Evolutionary conservation across 2,888 invertebrate genomes (phyloP).

Genomic region (Cantharis nigra): DNA sequence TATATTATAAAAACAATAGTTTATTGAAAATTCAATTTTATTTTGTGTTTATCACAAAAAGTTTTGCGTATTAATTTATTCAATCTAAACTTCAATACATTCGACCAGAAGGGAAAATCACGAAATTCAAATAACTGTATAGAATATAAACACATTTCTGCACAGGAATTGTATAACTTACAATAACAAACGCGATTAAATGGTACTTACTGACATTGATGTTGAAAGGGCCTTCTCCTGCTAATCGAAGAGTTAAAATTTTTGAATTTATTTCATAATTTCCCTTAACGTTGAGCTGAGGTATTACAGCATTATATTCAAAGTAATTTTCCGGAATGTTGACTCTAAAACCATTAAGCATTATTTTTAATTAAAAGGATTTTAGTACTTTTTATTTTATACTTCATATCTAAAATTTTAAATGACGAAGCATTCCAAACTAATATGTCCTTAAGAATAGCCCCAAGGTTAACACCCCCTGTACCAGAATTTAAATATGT

Average conservation of each 20-base stretch:
- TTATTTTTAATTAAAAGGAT: neutral
- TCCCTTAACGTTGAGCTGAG: neutral
- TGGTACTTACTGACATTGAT: slow-evolving; percentile 14
- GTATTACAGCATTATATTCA: slow-evolving; percentile 7
- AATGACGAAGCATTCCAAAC: slow-evolving; percentile 66
- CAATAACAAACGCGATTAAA: too few species aligned
- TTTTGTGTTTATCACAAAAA: too few species aligned
- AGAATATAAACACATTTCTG: too few species aligned
- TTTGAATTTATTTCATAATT: slow-evolving; percentile 8
- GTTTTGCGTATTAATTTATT: too few species aligned
- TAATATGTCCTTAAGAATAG: slow-evolving; percentile 34
- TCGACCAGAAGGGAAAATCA: too few species aligned
- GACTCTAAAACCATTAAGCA: slow-evolving; percentile 4
- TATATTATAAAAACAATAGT: too few species aligned
- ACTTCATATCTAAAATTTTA: slow-evolving; percentile 64
- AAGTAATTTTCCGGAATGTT: slow-evolving; percentile 8
- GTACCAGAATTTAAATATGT: slow-evolving; percentile 63
- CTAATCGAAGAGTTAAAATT: slow-evolving; percentile 5
- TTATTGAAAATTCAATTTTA: too few species aligned
- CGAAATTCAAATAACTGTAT: too few species aligned
- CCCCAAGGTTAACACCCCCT: slow-evolving; percentile 49
- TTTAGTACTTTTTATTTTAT: neutral
- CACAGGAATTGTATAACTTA: too few species aligned
- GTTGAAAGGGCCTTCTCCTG: slow-evolving; percentile 11
- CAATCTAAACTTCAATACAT: too few species aligned